Evolutionary conservation across 2,113 vertebrate genomes (phyloP).

Genomic region (Oryzias celebensis): DNA sequence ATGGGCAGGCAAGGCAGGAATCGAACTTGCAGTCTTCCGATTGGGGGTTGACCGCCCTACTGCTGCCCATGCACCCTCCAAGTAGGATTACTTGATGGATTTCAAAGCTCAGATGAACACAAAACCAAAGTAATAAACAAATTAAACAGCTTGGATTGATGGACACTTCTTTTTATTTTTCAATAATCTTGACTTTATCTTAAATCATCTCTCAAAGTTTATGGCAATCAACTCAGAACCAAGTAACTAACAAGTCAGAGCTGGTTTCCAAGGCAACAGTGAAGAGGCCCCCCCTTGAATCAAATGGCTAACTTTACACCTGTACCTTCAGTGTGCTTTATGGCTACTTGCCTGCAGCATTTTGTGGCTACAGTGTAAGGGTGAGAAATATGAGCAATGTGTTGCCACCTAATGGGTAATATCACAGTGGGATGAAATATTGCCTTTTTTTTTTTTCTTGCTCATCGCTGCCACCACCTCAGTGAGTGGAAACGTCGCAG

Average conservation of each 20-base stretch:
- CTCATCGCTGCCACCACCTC: constrained; percentile 26
- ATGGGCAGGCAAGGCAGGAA: no score
- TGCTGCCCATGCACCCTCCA: no score
- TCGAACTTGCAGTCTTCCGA: no score
- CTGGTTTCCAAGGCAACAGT: constrained; percentile 68
- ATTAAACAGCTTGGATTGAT: background rate
- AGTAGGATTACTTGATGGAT: background rate
- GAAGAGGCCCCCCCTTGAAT: constrained; percentile 32
- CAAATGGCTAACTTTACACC: constrained; percentile 54
- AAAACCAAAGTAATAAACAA: background rate
- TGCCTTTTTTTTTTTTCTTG: constrained; percentile 1
- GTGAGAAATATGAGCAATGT: constrained; percentile 14
- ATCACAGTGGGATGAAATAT: constrained; percentile 12
- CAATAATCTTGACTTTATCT: constrained; percentile 14
- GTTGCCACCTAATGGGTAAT: constrained; percentile 18
- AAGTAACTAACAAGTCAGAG: constrained; percentile 39
- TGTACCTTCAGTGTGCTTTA: constrained; percentile 33
- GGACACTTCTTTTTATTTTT: constrained; percentile 6
- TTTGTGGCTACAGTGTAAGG: constrained; percentile 14
- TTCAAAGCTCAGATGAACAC: background rate
- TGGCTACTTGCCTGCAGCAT: constrained; percentile 9
- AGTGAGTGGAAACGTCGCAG: constrained; percentile 12
- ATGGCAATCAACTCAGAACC: constrained; percentile 29
- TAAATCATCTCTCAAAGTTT: constrained; percentile 29
- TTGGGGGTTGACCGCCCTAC: no score